Evolutionary conservation across 2,888 invertebrate genomes (phyloP).

Genomic region (Tetramorium bicarinatum): DNA sequence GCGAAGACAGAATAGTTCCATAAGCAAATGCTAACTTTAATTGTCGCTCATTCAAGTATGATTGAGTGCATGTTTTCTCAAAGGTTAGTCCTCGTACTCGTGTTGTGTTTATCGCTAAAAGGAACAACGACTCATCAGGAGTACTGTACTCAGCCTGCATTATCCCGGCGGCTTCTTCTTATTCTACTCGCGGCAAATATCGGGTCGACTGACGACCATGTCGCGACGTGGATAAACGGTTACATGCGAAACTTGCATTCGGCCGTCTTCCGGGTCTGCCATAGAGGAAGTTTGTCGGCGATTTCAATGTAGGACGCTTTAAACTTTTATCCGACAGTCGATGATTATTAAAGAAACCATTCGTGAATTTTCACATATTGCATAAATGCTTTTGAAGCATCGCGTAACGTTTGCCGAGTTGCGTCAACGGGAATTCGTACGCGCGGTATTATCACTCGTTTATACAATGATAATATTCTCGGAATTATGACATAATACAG

Average conservation of each 20-base stretch:
- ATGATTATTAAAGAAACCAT: conserved; percentile 22
- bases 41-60: conserved; percentile 40
- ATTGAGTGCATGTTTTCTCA: conserved; percentile 39
- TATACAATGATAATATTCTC: conserved; percentile 30
- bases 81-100: conserved; percentile 25
- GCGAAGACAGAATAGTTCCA: not conserved
- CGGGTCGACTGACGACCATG: conserved; percentile 26
- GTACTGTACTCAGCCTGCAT: conserved; percentile 23
- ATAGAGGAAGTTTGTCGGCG: conserved; percentile 11
- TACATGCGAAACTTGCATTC: conserved; percentile 20
- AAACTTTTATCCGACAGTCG: conserved; percentile 4
- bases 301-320: conserved; percentile 36
- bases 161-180: conserved; percentile 30
- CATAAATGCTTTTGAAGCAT: conserved; percentile 24
- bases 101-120: conserved; percentile 14
- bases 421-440: conserved; percentile 12
- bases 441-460: conserved; percentile 6
- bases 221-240: conserved; percentile 38
- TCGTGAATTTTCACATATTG: not conserved
- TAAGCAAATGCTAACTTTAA: conserved; percentile 26
- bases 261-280: conserved; percentile 12
- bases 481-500: not conserved
- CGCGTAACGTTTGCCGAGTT: conserved; percentile 29
- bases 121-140: conserved; percentile 25
- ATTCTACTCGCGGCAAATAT: conserved; percentile 29